Evolutionary conservation across 2,797 vertebrate genomes (phyloP), one percentile per base, ranked within the genome.

Genomic region (Peromyscus attwateri): DNA sequence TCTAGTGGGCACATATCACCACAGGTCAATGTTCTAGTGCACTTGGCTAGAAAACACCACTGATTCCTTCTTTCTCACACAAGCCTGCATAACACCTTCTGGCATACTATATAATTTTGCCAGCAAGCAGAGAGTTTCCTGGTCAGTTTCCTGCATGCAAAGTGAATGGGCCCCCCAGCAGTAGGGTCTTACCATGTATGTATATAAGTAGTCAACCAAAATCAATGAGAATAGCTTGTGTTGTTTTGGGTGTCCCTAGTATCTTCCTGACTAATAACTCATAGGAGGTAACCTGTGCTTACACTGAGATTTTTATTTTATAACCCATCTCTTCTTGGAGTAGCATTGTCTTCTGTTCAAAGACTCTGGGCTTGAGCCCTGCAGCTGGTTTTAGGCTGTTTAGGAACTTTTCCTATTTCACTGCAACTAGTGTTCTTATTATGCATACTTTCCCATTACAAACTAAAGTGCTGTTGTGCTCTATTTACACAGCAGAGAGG

Each of bases 361-460:
- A 49, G 34, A n/a, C 25, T 52, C 55, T 43, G 49, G n/a, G 25
- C 4, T 49, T 1, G 6, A 71, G 11, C 11, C 16, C 21, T 13
- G 23, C 62, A 49, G 6, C 10, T 80, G 68, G 62, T 76, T 82
- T 89, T 49, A 70, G 60, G 55, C 2, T 34, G 10, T 12, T 77
- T 89, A 87, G 90, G 23, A 16, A 34, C 62, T 23, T 79, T 57
- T 91, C 70, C 16, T 79, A n/a, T 89, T 52, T 40, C 34, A 83
- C 37, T 46, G 31, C 31, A 93, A 79, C 57, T 91, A 19, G 77
- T 80, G n/a, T 66, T 83, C 80, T 79, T 92, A 17, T 82, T 85
- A 76, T 87, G 55, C 12, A 9, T 89, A 40, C 83, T 89, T 96
- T 92, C 31, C 8, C 73, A 68, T 93, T 95, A 84, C 9, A 88